Base-by-base conservation (phyloP, 2,113 vertebrate species). In the Aptenodytes patagonicus region DNA sequence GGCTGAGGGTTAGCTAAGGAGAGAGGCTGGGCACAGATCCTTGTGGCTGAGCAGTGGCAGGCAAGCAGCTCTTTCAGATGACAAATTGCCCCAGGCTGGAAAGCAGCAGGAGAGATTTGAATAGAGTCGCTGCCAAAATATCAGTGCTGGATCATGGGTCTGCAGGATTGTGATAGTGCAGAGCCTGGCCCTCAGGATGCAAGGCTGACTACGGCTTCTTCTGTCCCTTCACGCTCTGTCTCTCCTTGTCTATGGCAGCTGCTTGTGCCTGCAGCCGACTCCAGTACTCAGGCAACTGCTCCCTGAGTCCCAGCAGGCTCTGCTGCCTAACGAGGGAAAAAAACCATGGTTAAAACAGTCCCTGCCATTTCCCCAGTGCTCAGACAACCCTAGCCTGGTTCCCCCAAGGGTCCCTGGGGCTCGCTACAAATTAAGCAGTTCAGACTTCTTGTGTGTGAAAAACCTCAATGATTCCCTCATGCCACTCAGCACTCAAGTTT, bases 281-380 rank as follows among this genome's bases (percentile, higher is more conserved):
- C 97, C 97, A 97, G 76, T 91, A 97, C 46, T 96, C 88, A 7
- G 94, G 87, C 31, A 87, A 85, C 83, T 76, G 80, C 1, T 95
- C 82, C 20, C 68, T 49, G 22, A 82, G n/a, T 29, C 75, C 93
- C 60, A 83, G 38, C 21, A 79, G 69, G 69, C 54, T 36, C 72
- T 89, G 80, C 68, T 95, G 70, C 78, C 96, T 98, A 77, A 46
- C 2, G 0, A 47, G 26, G 54, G 36, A n/a, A 38, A 8, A 44
- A 40, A 78, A 77, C 4, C 2, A 20, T 29, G 4, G 58, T 95
- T 88, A 83, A 92, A 90, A 24, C 29, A 72, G 12, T 19, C 28
- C 54, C 80, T 79, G 49, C 51, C 60, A 61, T 57, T 83, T 20
- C 24, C 21, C 65, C 1, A 4, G 31, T 57, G 54, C 70, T 55